Conservation (phyloP, 2,113 vertebrate genomes). For the Petrocephalus zakoni region DNA sequence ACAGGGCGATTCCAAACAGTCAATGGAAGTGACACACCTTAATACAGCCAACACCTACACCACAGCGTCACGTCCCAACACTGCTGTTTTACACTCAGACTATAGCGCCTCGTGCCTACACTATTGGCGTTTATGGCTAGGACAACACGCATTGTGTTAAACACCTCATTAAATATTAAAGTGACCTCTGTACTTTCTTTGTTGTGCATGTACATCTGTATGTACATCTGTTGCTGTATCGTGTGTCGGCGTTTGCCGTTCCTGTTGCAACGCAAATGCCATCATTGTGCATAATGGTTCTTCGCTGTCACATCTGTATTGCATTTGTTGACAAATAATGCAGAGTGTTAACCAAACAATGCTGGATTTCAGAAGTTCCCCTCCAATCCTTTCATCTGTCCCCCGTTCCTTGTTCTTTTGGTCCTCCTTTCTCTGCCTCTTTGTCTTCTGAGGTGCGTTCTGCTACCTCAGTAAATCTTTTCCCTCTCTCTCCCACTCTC, state of each 20-base stretch:
- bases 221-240: neutral
- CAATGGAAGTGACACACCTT: neutral
- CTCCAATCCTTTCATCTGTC: constrained; percentile 7
- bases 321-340: neutral
- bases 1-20: neutral
- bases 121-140: neutral
- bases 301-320: neutral
- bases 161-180: neutral
- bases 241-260: neutral
- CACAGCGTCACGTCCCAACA: neutral
- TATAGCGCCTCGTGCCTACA: neutral
- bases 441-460: neutral
- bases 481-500: neutral
- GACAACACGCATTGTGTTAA: neutral
- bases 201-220: neutral
- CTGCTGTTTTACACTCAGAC: neutral
- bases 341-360: neutral
- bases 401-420: neutral
- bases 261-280: neutral
- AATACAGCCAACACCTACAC: neutral
- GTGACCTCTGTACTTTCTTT: neutral
- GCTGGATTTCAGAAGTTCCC: constrained; percentile 34
- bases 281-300: neutral
- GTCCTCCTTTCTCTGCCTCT: neutral
- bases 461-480: constrained; percentile 39